A percentile compares a stretch with the other conserved stretches of the same genome.
phyloP scores from a whole-genome alignment of 2,797 vertebrate species.

The Percopsis omiscomaycus region DNA sequence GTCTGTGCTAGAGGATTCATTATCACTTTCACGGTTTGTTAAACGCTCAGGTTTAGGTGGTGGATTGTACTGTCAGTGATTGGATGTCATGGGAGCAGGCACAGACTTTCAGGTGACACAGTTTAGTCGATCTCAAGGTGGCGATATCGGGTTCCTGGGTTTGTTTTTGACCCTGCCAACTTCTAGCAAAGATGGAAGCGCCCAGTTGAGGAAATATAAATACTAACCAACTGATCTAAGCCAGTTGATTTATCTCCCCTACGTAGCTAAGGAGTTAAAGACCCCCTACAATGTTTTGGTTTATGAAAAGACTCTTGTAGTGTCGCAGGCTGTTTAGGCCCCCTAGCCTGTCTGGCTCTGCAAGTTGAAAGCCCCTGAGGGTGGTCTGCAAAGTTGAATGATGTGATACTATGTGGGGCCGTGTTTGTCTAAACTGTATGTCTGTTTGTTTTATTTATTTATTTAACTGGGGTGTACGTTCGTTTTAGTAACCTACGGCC shows the following conservation, averaged over 20 bases:
- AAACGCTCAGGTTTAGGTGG: not conserved
- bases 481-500: no score
- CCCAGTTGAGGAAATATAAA: no score
- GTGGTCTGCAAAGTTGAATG: constrained; percentile 10
- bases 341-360: not conserved
- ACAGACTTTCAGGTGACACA: not conserved
- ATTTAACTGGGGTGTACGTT: not conserved
- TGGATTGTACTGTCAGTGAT: no score
- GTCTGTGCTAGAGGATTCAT: not conserved
- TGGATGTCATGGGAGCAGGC: not conserved
- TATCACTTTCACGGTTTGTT: not conserved
- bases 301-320: no score
- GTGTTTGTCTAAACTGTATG: not conserved
- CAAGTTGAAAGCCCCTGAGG: constrained; percentile 2
- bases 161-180: no score
- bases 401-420: not conserved
- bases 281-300: no score
- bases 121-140: not conserved
- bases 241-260: no score
- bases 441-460: not conserved
- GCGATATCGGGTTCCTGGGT: no score
- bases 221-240: no score
- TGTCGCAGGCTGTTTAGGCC: no score
- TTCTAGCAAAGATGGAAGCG: not conserved
- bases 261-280: no score